A percentile compares a stretch with the other conserved stretches of the same genome.
Conservation (phyloP, 2,113 vertebrate genomes). For the Pseudorhombus dupliciocellatus region DNA sequence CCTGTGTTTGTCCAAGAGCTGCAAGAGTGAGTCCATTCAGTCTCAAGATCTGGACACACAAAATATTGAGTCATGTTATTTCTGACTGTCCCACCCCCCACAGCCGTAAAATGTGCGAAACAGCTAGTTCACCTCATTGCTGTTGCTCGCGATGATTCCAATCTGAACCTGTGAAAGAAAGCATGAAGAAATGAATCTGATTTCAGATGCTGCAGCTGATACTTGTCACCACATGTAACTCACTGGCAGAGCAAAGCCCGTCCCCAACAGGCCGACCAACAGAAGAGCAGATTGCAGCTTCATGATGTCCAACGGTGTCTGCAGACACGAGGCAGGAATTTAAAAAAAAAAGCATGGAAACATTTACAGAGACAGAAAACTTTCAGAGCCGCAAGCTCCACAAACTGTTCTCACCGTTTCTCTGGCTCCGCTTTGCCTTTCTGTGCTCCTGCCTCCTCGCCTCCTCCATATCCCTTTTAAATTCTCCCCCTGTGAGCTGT, state of each 20-base stretch:
- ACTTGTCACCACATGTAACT: conserved; percentile 36
- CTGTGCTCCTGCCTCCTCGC: conserved; percentile 28
- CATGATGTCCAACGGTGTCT: conserved; percentile 58
- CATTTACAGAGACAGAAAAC: not conserved
- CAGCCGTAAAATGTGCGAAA: not conserved
- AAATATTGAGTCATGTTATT: not conserved
- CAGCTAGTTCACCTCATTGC: conserved; percentile 77
- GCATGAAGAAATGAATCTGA: not conserved
- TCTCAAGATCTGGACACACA: conserved; percentile 69
- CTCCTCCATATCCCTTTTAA: conserved; percentile 62
- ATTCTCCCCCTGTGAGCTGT: conserved; percentile 32
- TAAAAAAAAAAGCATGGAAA: not conserved
- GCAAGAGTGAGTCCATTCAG: conserved; percentile 77
- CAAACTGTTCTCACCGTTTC: conserved; percentile 38
- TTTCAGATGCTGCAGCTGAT: not conserved
- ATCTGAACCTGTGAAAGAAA: conserved; percentile 70
- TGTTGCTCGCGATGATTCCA: conserved; percentile 82
- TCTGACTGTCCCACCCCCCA: not conserved
- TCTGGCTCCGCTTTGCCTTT: conserved; percentile 32
- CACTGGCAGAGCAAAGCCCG: conserved; percentile 71
- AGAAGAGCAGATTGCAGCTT: conserved; percentile 56
- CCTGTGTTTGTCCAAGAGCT: conserved; percentile 75
- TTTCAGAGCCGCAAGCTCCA: not conserved
- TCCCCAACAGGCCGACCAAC: conserved; percentile 64
- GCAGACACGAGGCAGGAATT: conserved; percentile 7